Base-by-base conservation (phyloP, 2,797 vertebrate species). In the Nannoperca obscura region DNA sequence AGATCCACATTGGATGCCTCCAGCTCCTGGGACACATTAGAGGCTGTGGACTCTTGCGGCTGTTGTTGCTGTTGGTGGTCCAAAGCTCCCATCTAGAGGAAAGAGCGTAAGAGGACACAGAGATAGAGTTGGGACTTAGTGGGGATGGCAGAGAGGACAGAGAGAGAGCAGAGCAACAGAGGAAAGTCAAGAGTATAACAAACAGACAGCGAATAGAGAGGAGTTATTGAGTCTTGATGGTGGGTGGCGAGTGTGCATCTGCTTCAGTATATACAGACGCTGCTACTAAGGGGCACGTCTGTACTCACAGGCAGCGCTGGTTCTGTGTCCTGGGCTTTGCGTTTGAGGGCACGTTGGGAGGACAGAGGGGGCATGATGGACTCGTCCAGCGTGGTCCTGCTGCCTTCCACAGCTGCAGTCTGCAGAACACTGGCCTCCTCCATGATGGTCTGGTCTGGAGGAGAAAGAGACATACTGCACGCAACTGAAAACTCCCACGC, bases 391-490 rank as follows among this genome's bases (percentile, higher is more conserved):
- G 95, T 95, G 34, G 97, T 97, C 87, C 97, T 95, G 94, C 97
- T 98, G 75, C 97, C 94, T 84, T 99, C 97, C 91, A 98, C 96
- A 38, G 95, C 93, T 0, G 97, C 96, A 0, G 97, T 95, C 86
- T 97, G 97, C 20, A 98, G 93, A 49, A 95, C 94, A 81, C 95
- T 97, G 52, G 97, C 96, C 66, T 99, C 98, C 82, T 99, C 98
- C 86, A 96, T 74, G 88, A 98, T 97, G 73, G 97, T 96, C 80
- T 99, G 97, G 93, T 99, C 98, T 99, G 69, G 11, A 80, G 14
- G 30, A 2, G 22, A 65, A 30, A 60, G n/a, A 54, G 13, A 55
- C 30, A 62, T 2, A 2, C 32, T 34, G n/a, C 12, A 10, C 13
- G 10, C 9, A 30, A 49, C 47, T 22, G 36, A 22, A 22, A 59